These are phyloP conservation scores for Alaudala cheleensis DNA, from an alignment of 2,113 vertebrate genomes.

Conservation along the genomic window DNA sequence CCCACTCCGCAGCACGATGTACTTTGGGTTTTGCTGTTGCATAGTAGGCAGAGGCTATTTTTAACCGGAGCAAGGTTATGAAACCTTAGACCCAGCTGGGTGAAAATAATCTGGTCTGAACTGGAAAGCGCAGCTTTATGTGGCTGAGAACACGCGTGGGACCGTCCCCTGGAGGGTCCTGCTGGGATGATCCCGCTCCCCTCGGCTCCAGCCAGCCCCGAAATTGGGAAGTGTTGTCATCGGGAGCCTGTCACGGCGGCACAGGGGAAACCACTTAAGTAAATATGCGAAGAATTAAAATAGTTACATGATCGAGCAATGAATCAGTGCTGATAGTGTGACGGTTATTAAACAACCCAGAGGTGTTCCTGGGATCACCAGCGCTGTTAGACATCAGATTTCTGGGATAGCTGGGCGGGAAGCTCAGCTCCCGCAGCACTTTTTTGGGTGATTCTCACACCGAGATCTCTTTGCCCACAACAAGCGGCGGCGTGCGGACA, in stretches of 20 bases:
- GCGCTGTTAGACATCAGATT: not conserved
- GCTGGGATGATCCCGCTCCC: not conserved
- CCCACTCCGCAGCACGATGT: not conserved
- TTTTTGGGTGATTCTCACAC: not conserved
- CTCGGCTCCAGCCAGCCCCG: not conserved
- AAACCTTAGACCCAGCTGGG: slow-evolving; percentile 65
- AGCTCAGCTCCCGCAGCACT: not conserved
- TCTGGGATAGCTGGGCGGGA: not conserved
- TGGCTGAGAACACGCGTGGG: slow-evolving; percentile 7
- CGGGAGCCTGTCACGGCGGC: not conserved
- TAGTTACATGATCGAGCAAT: slow-evolving; percentile 4
- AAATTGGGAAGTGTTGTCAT: not conserved
- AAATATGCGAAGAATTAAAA: slow-evolving; percentile 58
- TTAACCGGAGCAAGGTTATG: slow-evolving; percentile 65
- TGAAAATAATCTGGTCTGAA: slow-evolving; percentile 58
- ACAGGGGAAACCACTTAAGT: not conserved
- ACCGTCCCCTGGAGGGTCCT: not conserved
- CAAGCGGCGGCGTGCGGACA: not conserved
- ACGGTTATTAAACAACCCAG: not conserved
- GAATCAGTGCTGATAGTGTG: slow-evolving; percentile 1
- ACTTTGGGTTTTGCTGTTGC: slow-evolving; percentile 33
- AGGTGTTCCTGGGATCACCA: not conserved
- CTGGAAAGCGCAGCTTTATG: slow-evolving; percentile 23
- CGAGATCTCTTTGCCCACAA: not conserved
- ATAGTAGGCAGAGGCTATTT: slow-evolving; percentile 66